A percentile compares a stretch with the other conserved stretches of the same genome.
These are phyloP conservation scores for Heliconius erato DNA, from an alignment of 2,888 invertebrate genomes.

Conservation along the genomic window DNA sequence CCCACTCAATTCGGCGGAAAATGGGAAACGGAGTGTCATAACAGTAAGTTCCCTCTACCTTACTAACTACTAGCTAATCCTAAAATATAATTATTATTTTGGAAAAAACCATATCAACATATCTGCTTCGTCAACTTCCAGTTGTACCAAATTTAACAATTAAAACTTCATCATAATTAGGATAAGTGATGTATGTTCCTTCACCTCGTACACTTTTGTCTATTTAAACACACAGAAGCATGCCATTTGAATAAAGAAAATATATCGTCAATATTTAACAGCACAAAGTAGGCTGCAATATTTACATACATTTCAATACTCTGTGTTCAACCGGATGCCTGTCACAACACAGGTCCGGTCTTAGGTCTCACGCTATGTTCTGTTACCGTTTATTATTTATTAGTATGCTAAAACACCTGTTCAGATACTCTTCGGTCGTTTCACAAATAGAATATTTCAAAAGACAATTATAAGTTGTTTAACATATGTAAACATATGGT, in stretches of 20 bases:
- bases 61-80: no score
- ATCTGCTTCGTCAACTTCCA: no score
- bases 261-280: conserved; percentile 37
- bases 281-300: conserved; percentile 41
- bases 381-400: conserved; percentile 35
- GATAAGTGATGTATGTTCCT: no score
- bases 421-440: background rate
- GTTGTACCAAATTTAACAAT: no score
- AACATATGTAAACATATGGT: background rate
- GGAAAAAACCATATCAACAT: no score
- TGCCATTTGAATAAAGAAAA: conserved; percentile 41
- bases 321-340: conserved; percentile 40
- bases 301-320: conserved; percentile 48
- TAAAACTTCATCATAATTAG: no score
- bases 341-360: conserved; percentile 45
- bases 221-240: background rate
- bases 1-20: no score
- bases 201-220: no score
- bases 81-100: no score
- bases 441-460: conserved; percentile 19
- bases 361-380: conserved; percentile 20
- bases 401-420: conserved; percentile 32
- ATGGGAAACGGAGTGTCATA: no score
- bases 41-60: no score
- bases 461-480: background rate